These are phyloP conservation scores for Caenorhabditis latens DNA, from an alignment of 1,140 invertebrate genomes.

Conservation along the genomic window DNA sequence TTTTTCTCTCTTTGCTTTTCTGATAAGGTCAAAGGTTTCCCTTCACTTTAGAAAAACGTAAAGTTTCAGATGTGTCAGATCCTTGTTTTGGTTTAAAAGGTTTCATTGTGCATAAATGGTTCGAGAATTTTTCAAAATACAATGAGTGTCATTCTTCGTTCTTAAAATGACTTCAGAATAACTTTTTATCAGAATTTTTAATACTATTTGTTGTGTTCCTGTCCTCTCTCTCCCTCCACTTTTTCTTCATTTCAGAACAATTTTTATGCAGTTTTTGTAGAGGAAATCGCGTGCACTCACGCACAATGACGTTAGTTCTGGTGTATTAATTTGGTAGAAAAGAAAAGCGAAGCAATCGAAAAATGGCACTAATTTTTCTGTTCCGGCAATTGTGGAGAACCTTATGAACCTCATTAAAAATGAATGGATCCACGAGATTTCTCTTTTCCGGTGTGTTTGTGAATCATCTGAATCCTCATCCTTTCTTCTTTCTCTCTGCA, in stretches of 20 bases:
- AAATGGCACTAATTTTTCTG: constrained; percentile 24
- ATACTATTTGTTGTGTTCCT: neutral
- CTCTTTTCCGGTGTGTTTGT: neutral
- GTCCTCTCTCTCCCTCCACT: neutral
- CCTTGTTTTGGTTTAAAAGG: too few relatives aligned
- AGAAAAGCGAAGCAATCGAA: neutral
- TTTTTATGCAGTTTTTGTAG: neutral
- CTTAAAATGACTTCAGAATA: neutral
- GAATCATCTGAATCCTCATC: constrained; percentile 12
- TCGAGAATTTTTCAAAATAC: too few relatives aligned
- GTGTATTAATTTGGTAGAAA: constrained; percentile 16
- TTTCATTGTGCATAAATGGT: too few relatives aligned
- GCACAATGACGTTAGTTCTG: neutral
- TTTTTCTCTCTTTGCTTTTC: neutral
- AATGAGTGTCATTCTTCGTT: constrained; percentile 4
- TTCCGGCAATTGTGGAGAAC: neutral
- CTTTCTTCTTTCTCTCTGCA: neutral
- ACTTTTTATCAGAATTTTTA: neutral
- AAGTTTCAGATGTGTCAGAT: too few relatives aligned
- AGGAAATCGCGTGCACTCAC: constrained; percentile 25
- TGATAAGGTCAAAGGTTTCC: too few relatives aligned
- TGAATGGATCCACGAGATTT: constrained; percentile 20
- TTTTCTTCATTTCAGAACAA: neutral
- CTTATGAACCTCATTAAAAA: constrained; percentile 38
- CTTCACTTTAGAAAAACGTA: too few relatives aligned